phyloP scores from a whole-genome alignment of 2,888 invertebrate genomes.

The Hipparchia semele region DNA sequence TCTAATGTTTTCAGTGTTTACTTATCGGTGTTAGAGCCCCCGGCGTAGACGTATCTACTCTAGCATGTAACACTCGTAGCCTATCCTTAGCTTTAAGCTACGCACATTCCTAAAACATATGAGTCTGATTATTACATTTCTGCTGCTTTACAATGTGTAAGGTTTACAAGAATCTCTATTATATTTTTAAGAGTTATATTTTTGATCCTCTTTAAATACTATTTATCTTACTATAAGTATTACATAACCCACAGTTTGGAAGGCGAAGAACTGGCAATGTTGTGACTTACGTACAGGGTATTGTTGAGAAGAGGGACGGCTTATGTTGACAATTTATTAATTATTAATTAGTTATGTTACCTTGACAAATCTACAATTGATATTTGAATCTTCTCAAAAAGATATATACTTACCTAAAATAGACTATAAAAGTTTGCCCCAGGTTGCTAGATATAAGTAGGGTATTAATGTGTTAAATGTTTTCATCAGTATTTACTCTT shows the following conservation, averaged over 20 bases:
- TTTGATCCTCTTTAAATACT: constrained; percentile 67
- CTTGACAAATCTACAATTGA: constrained; percentile 47
- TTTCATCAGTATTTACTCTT: constrained; percentile 69
- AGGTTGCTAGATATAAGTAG: constrained; percentile 55
- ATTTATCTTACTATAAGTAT: constrained; percentile 72
- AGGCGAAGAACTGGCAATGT: constrained; percentile 56
- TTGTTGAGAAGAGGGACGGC: constrained; percentile 52
- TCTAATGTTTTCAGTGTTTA: constrained; percentile 56
- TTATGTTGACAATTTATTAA: constrained; percentile 43
- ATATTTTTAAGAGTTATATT: constrained; percentile 80
- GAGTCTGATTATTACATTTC: constrained; percentile 80
- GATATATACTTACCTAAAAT: constrained; percentile 11
- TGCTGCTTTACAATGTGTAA: constrained; percentile 72
- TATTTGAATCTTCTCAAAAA: constrained; percentile 34
- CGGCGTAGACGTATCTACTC: constrained; percentile 53
- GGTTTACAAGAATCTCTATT: constrained; percentile 74
- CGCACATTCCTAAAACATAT: constrained; percentile 77
- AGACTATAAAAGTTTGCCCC: constrained; percentile 62
- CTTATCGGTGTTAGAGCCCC: constrained; percentile 59
- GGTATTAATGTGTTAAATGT: constrained; percentile 71
- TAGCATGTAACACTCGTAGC: constrained; percentile 66
- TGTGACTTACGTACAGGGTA: constrained; percentile 79
- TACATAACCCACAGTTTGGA: constrained; percentile 66
- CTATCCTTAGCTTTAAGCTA: constrained; percentile 71
- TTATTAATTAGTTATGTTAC: constrained; percentile 44